Evolutionary conservation across 2,113 vertebrate genomes (phyloP).

Genomic region (Rhinopomastus cyanomelas): DNA sequence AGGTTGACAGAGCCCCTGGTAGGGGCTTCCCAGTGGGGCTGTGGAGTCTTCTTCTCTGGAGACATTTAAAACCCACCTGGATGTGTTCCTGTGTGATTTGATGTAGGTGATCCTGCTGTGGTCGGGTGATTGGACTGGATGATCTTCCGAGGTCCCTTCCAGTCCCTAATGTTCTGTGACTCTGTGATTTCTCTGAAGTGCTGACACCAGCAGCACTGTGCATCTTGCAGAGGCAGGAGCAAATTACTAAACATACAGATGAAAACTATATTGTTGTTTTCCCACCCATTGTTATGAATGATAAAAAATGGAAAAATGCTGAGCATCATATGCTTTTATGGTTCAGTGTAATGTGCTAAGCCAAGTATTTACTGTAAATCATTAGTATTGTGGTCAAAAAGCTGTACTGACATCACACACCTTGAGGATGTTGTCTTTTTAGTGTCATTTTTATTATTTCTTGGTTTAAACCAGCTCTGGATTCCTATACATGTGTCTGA

Average conservation of each 20-base stretch:
- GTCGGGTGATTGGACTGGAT: too few species aligned
- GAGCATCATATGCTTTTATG: background rate
- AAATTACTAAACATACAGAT: background rate
- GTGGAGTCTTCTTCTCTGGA: too few species aligned
- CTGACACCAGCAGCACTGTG: background rate
- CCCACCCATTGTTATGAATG: background rate
- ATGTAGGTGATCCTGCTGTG: too few species aligned
- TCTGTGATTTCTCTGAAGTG: background rate
- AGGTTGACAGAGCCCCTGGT: too few species aligned
- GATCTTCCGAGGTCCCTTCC: too few species aligned
- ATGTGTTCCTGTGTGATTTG: too few species aligned
- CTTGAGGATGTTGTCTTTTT: background rate
- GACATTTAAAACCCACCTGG: too few species aligned
- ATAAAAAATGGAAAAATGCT: background rate
- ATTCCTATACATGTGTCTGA: background rate
- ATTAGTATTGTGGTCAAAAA: background rate
- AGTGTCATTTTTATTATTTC: background rate
- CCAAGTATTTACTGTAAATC: background rate
- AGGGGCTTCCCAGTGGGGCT: too few species aligned
- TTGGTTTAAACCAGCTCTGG: background rate
- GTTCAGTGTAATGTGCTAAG: background rate
- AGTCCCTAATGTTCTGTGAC: too few species aligned
- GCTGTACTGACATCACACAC: background rate
- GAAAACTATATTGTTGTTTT: background rate
- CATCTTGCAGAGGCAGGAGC: background rate